Evolutionary conservation across 2,888 invertebrate genomes (phyloP), one percentile per base, ranked within the genome.

Genomic region (Busseola fusca): DNA sequence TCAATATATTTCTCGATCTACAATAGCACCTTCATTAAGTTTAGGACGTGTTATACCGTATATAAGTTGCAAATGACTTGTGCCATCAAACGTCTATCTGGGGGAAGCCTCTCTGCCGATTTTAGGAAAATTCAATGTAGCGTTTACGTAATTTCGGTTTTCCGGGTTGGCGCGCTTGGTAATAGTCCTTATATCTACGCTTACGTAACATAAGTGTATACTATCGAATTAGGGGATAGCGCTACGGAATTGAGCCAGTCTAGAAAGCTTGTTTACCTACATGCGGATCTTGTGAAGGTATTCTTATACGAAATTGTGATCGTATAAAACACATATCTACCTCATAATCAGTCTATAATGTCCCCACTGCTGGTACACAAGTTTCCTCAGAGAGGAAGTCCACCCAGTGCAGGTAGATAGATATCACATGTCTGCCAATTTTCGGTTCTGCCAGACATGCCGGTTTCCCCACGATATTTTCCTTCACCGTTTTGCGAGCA

Each of bases 71-170:
- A 78, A 76, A 73, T 68, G 64, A 65, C 64, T 63, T 78, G 58
- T 72, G 57, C 57, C 66, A 76, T 70, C 79, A 77, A 84, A 75
- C 48, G 60, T 70, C 72, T 75, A 67, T 69, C 72, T 63, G 40
- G 58, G 60, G 72, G 62, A 58, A 52, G 64, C 60, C 60, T 85
- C 84, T 82, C 82, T 83, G 83, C 84, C 88, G 90, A 91, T 93
- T 93, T 93, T 91, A 91, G 91, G 91, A 91, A 93, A 92, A 92
- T 92, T 91, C 92, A 94, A 94, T 94, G 94, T 93, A 93, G 86
- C 94, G 93, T 92, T 90, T 89, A 90, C 88, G 93, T 93, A 93
- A 94, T 94, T 95, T 92, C 92, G 93, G 93, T 93, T 94, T 94
- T 94, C 93, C 94, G 93, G 92, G 85, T 90, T 92, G 88, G 85